These are phyloP conservation scores for Drosophila orosa DNA, from an alignment of 1,140 invertebrate species.

Conservation along the genomic window DNA sequence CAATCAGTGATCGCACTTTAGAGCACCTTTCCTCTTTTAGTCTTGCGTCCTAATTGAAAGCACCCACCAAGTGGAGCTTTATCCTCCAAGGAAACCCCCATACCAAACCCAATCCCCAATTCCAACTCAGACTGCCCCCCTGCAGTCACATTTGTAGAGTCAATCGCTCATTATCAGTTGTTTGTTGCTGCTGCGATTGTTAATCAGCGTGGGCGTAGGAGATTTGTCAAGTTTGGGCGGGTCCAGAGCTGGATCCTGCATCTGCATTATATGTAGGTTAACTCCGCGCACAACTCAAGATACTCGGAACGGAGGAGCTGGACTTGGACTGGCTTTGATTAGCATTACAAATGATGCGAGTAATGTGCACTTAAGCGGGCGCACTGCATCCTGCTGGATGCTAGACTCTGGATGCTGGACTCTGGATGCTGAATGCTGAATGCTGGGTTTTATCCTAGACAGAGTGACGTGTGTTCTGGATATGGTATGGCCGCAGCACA, in stretches of 20 bases:
- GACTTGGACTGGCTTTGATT: conserved; percentile 67
- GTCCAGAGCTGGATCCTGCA: conserved; percentile 33
- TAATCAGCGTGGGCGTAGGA: conserved; percentile 77
- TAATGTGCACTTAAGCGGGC: conserved; percentile 80
- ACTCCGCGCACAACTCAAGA: conserved; percentile 79
- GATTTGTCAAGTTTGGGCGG: conserved; percentile 70
- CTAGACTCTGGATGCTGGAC: neutral
- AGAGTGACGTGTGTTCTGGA: conserved; percentile 82
- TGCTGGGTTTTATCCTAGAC: conserved; percentile 74
- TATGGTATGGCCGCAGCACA: conserved; percentile 67
- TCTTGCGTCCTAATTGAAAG: conserved; percentile 71
- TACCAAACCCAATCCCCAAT: neutral
- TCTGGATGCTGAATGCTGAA: neutral
- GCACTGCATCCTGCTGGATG: conserved; percentile 25
- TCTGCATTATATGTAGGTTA: conserved; percentile 81
- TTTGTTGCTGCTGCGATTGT: conserved; percentile 75
- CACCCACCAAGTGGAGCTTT: conserved; percentile 36
- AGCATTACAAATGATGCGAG: conserved; percentile 82
- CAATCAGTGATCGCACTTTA: conserved; percentile 72
- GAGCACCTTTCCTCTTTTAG: conserved; percentile 28
- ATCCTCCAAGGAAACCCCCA: neutral
- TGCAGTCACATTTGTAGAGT: conserved; percentile 62
- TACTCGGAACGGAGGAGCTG: conserved; percentile 18
- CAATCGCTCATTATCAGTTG: conserved; percentile 82
- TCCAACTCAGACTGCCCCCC: neutral